Conservation (phyloP, 2,888 invertebrate species). For the Patella depressa region DNA sequence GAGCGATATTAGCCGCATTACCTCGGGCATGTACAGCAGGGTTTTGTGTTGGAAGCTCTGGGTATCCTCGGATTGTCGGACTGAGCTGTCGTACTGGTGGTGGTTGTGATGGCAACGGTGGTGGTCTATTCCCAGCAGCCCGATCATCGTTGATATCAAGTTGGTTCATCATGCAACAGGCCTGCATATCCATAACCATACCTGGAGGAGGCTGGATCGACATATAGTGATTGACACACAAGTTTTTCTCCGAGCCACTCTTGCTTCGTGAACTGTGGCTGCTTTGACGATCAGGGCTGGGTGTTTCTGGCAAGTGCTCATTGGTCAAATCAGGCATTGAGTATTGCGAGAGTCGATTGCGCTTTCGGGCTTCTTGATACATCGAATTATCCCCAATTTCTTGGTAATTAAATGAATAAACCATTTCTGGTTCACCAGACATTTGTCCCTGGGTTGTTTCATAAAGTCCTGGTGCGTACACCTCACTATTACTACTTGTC, state of each 20-base stretch:
- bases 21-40: neutral
- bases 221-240: conserved; percentile 6
- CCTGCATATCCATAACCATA: neutral
- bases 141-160: conserved; percentile 11
- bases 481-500: conserved; percentile 64
- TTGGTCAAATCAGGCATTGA: conserved; percentile 70
- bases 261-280: conserved; percentile 39
- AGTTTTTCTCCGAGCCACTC: neutral
- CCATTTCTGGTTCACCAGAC: conserved; percentile 23
- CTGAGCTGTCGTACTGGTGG: conserved; percentile 24
- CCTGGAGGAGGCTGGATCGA: conserved; percentile 13
- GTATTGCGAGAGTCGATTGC: conserved; percentile 64
- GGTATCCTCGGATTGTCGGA: neutral
- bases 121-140: neutral
- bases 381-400: conserved; percentile 53
- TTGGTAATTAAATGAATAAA: conserved; percentile 55
- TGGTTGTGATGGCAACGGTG: conserved; percentile 22
- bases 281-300: conserved; percentile 42
- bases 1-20: conserved; percentile 35
- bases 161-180: neutral
- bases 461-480: conserved; percentile 61
- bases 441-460: conserved; percentile 36
- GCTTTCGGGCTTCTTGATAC: conserved; percentile 55
- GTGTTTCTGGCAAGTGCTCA: conserved; percentile 41
- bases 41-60: neutral